Base-by-base conservation (phyloP, 37 sponge, comb jelly and placozoan species). In the Tethya wilhelma region DNA sequence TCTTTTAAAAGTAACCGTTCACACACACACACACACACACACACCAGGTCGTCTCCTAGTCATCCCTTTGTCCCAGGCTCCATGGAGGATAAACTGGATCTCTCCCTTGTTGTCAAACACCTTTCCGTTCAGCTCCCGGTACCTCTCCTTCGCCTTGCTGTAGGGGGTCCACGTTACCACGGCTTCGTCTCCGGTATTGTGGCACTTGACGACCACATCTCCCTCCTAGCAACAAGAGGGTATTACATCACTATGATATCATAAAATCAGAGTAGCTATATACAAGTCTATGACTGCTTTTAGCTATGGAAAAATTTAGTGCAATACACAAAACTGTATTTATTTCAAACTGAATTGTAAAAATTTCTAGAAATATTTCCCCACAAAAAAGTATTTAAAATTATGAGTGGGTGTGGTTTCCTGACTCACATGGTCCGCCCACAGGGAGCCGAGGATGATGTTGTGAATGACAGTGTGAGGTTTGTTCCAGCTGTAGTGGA, bases 401-500 rank as follows among this genome's bases (percentile, higher is more conserved):
- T n/a, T n/a, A n/a, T n/a, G n/a, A n/a, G n/a, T n/a, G n/a, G n/a
- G n/a, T n/a, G n/a, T 49, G 53, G 14, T 11, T 14, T 56, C n/a
- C 75, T 28, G 19, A 22, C 89, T 87, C 65, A 95, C 96, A 81
- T 94, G 94, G 39, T 98, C 98, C 2, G 92, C 90, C 98, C 98
- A 98, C 12, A 95, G 71, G 26, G 86, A 72, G 56, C 98, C 98
- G 26, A 98, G 34, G 36, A 98, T 86, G 40, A 98, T 41, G 79
- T 98, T 98, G 77, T 98, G 98, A 19, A 98, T 82, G n/a, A 81
- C 86, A 11, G 91, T 87, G 82, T 79, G 71, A 0, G 96, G 95
- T 65, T 90, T 91, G 79, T 89, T 87, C 98, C 98, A 98, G 26
- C 86, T 85, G 85, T 93, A 98, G 42, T 93, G 96, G 59, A 69